Percentiles rank a stretch among this genome's conserved stretches.
Conservation (phyloP, 2,888 invertebrate species). For the Andricus curvator region DNA sequence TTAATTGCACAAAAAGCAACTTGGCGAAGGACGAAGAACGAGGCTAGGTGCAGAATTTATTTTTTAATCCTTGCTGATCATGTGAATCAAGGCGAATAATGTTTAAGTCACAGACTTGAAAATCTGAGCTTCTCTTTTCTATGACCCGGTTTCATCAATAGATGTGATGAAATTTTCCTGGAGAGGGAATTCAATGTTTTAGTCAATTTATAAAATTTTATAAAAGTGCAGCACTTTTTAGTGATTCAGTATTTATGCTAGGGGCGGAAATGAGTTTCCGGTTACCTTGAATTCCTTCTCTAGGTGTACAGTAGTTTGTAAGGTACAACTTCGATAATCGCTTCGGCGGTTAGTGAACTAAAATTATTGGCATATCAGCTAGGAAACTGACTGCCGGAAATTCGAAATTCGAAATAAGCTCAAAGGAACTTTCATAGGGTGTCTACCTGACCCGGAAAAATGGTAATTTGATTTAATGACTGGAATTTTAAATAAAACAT, state of each 20-base stretch:
- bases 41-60: not conserved
- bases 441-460: no score
- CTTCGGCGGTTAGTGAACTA: constrained; percentile 48
- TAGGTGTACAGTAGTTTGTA: constrained; percentile 32
- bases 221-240: not conserved
- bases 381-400: constrained; percentile 49
- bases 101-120: not conserved
- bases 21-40: not conserved
- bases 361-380: constrained; percentile 62
- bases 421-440: no score
- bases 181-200: constrained; percentile 12
- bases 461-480: no score
- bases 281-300: constrained; percentile 13
- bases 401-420: constrained; percentile 20
- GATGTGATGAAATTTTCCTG: constrained; percentile 14
- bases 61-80: not conserved
- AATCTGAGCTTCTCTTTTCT: constrained; percentile 32
- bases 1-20: not conserved
- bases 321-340: constrained; percentile 47
- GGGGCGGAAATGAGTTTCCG: not conserved
- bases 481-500: no score
- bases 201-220: not conserved
- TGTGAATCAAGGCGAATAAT: not conserved
- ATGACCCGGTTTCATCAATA: not conserved
- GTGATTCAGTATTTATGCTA: not conserved